These are phyloP conservation scores for Stenoptilia bipunctidactyla DNA, from an alignment of 2,888 invertebrate species.

Conservation along the genomic window DNA sequence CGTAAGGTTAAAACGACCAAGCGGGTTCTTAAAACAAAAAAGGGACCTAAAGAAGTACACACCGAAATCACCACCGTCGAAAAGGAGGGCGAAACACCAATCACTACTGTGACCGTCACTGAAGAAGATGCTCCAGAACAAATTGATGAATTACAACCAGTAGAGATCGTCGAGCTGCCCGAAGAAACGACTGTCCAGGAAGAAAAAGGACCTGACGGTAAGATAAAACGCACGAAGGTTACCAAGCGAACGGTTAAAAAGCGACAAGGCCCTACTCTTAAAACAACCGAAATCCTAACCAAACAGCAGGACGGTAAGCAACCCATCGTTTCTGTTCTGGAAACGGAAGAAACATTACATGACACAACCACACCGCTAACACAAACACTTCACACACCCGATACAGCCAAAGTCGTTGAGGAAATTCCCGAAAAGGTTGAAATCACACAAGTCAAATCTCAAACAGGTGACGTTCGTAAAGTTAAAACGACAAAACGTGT, in stretches of 20 bases:
- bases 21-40: constrained; percentile 21
- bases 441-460: no score
- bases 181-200: constrained; percentile 31
- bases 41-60: constrained; percentile 19
- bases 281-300: constrained; percentile 31
- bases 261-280: constrained; percentile 30
- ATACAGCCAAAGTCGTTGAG: no score
- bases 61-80: constrained; percentile 21
- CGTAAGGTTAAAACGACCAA: constrained; percentile 19
- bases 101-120: constrained; percentile 10
- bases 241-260: constrained; percentile 23
- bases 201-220: constrained; percentile 23
- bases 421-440: no score
- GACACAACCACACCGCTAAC: constrained; percentile 17
- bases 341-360: constrained; percentile 22
- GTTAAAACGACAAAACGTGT: no score
- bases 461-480: no score
- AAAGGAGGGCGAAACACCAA: constrained; percentile 24
- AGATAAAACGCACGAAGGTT: constrained; percentile 21
- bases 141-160: constrained; percentile 23
- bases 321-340: constrained; percentile 26
- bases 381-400: no score
- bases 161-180: constrained; percentile 20
- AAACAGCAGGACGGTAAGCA: constrained; percentile 24
- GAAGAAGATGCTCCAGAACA: constrained; percentile 1